Base-by-base conservation (phyloP, 2,113 vertebrate genomes). In the Dicrurus megarhynchus region DNA sequence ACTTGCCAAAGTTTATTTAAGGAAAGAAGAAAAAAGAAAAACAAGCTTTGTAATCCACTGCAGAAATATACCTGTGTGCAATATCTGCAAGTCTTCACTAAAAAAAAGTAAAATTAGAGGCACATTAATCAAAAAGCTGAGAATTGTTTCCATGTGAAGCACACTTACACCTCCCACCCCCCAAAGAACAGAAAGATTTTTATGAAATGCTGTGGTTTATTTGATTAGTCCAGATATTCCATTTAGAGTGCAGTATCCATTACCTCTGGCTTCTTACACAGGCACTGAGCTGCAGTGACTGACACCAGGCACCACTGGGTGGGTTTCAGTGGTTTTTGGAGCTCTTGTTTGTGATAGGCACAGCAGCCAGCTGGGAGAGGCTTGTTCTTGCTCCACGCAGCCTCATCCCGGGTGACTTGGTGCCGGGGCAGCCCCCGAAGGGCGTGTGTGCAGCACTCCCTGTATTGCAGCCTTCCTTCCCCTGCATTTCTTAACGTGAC, bases 401-500 rank as follows among this genome's bases (percentile, higher is more conserved):
- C 56, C 44, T 82, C 61, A 9, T 7, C 39, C 52, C 26, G 50
- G 78, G 26, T 90, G 90, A 77, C 52, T 49, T 3, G 82, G 47
- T 49, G 56, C 42, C 41, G 33, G 71, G 87, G 56, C 67, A 77
- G 84, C 87, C 84, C 82, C 69, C 71, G 24, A 27, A 69, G 90
- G 87, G 92, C 50, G 87, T 83, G 82, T 65, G 91, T 4, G 46
- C 69, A 85, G 33, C 85, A 74, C 84, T 87, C 76, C 83, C 96
- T 89, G 42, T 55, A 87, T 94, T 94, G 87, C 89, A 87, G 87
- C 33, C 80, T 59, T 55, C 64, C 87, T 87, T 90, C 64, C 77
- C 76, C 7, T 46, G 80, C 46, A 10, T 82, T 87, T 68, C 60
- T 92, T 63, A 85, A 75, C 2, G 10, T 65, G 79, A 87, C 76